Percentiles rank a stretch among this genome's conserved stretches.
These are phyloP conservation scores for Dryoscopus gambensis DNA, from an alignment of 2,113 vertebrate species.

Conservation along the genomic window DNA sequence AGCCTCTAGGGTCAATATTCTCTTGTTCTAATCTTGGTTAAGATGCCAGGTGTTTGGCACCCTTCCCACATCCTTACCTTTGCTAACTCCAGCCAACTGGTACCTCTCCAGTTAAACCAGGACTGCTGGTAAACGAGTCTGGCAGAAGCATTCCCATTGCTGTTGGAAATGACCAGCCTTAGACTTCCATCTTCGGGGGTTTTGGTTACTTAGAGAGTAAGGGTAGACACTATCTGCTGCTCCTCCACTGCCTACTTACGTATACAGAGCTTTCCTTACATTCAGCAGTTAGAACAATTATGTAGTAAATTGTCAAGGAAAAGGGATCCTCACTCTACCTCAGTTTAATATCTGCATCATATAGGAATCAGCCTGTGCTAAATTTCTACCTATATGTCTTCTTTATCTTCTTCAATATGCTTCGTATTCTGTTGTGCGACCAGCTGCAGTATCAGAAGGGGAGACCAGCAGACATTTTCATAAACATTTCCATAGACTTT, in stretches of 20 bases:
- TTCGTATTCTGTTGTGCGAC: neutral
- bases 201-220: neutral
- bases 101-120: neutral
- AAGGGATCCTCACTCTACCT: neutral
- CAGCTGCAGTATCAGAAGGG: neutral
- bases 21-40: neutral
- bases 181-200: neutral
- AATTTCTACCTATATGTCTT: neutral
- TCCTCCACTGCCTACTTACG: neutral
- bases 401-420: neutral
- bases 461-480: neutral
- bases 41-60: neutral
- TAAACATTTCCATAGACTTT: too few relatives aligned
- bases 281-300: neutral
- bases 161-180: neutral
- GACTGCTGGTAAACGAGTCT: rapidly evolving
- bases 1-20: neutral
- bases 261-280: neutral
- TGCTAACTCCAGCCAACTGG: neutral
- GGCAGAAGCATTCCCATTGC: neutral
- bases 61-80: neutral
- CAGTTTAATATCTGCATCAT: neutral
- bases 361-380: neutral
- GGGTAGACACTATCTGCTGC: neutral
- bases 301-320: neutral